Evolutionary conservation across 2,888 invertebrate genomes (phyloP), one percentile per base, ranked within the genome.

Genomic region (Andrena haemorrhoa): DNA sequence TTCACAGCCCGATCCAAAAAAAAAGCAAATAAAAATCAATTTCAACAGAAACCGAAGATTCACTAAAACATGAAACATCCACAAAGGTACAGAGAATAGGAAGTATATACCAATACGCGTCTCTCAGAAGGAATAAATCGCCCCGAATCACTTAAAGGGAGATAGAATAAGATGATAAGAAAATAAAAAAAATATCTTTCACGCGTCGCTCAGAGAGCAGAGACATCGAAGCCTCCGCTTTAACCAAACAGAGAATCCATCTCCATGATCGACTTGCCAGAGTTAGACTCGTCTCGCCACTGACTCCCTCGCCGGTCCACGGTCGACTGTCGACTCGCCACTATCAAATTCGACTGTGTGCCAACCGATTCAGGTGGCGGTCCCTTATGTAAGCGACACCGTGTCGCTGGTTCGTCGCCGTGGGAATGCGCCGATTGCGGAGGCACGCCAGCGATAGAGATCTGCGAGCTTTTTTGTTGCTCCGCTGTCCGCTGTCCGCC

Each of bases 331-430:
- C 77, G 53, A 41, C 33, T 47, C 3, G 35, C 8, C 16, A 49
- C 58, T 16, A 31, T 23, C 26, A 51, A 72, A 63, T 63, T 68
- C 53, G 65, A 61, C 51, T 41, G 16, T 20, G 29, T 51, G 35
- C 29, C 47, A 31, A 79, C 72, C 79, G 66, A 71, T 79, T 47
- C 79, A 63, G 72, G 66, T 58, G 23, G 23, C 58, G 33, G 61
- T 66, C 16, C 10, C 26, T 81, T 77, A 72, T n/a, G 41, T 51
- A 77, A 82, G 60, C 10, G 51, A 2, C 41, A 8, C 29, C 33
- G 16, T 47, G 49, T 4, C 63, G 49, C 72, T 49, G 12, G 72
- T 74, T 71, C 56, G 56, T 12, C 70, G 61, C 47, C 58, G 35
- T 33, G 29, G 16, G 23, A 63, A 20, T 49, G 74, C 78, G 70